Evolutionary conservation across 2,113 vertebrate species (phyloP), one percentile per base, ranked within the genome.

Genomic region (Gallinago media): DNA sequence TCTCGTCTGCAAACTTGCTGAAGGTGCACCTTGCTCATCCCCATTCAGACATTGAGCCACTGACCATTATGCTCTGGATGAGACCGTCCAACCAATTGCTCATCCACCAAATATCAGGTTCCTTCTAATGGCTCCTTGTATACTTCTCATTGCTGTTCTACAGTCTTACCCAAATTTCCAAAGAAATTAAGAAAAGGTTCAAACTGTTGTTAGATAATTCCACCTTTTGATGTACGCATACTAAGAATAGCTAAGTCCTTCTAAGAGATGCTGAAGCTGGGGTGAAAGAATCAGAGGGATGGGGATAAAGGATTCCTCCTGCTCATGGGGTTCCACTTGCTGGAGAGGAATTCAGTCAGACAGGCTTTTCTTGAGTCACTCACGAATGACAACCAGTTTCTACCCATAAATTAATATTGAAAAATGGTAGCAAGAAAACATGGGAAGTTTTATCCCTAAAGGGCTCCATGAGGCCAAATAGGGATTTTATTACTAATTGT

Each of bases 11-110:
- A 25, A 34, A 44, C 55, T 54, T 78, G 49, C 19, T 79, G 50
- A 92, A 38, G 18, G 6, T 49, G 17, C 12, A 25, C 11, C 86
- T 0, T 32, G 22, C n/a, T 66, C 44, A 32, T 65, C 55, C 83
- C 44, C 50, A n/a, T 55, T 49, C 3, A 5, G 25, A 13, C 29
- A 40, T 7, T 50, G 34, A 89, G 32, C 32, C 0, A 0, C 50
- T 92, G 50, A 66, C 32, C 26, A 31, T 27, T 65, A 31, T 9
- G 14, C 32, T 42, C 29, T 31, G 26, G 21, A 56, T 42, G 15
- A 0, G 8, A 31, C 29, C 20, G 34, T 44, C 20, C 23, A 84
- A 22, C 17, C 6, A 15, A 19, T 62, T 87, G 38, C 21, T 38
- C 38, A 25, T 32, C 34, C 10, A 42, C 4, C 1, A 5, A 40